Conservation (phyloP, 2,888 invertebrate species). For the Clivina fossor region DNA sequence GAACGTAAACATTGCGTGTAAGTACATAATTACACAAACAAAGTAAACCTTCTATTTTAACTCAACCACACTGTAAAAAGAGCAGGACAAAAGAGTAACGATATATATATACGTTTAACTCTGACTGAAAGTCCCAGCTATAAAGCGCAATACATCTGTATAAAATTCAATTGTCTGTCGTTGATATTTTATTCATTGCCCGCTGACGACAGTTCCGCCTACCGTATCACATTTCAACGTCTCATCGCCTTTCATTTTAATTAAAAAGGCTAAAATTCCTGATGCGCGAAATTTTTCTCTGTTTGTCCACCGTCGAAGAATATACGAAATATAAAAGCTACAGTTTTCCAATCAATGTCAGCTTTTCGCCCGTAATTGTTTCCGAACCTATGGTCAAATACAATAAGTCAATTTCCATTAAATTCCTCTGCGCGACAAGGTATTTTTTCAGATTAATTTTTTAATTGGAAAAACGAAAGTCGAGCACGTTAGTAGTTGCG, state of each 20-base stretch:
- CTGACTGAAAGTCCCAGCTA: no score
- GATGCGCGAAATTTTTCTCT: conserved; percentile 19
- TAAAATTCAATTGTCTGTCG: conserved; percentile 29
- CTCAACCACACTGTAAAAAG: no score
- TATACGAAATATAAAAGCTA: conserved; percentile 21
- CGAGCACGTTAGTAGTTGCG: no score
- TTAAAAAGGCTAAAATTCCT: conserved; percentile 24
- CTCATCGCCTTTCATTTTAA: conserved; percentile 20
- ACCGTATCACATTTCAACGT: conserved; percentile 15
- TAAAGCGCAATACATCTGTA: no score
- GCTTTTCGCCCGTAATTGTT: conserved; percentile 22
- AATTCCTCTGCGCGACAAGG: background rate
- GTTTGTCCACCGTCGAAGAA: conserved; percentile 11
- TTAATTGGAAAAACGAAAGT: conserved; percentile 19
- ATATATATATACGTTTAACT: no score
- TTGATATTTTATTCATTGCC: conserved; percentile 30
- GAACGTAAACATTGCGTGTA: no score
- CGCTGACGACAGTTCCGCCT: background rate
- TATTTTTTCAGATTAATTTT: conserved; percentile 24
- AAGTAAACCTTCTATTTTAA: no score
- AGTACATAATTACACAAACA: no score
- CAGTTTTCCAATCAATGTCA: conserved; percentile 23
- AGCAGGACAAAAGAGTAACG: no score
- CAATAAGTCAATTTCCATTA: conserved; percentile 28
- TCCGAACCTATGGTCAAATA: conserved; percentile 21